Evolutionary conservation across 2,113 vertebrate species (phyloP).

Genomic region (Cygnus atratus): DNA sequence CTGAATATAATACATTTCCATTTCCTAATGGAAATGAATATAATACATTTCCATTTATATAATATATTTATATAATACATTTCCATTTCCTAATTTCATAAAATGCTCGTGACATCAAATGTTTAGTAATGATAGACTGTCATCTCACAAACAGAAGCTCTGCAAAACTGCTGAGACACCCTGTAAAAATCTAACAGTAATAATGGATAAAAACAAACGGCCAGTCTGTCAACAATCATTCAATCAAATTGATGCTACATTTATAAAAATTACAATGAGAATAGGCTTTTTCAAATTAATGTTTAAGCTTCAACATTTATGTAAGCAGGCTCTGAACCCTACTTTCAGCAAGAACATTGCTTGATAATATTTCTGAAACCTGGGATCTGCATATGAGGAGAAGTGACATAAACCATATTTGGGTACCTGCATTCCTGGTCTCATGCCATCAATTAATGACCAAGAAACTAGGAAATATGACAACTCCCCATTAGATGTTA

Average conservation of each 20-base stretch:
- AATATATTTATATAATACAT: not conserved
- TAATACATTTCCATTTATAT: conserved; percentile 15
- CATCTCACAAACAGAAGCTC: not conserved
- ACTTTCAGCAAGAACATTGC: not conserved
- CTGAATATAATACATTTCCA: not conserved
- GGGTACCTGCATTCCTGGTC: not conserved
- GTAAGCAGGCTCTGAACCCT: not conserved
- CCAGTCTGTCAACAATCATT: not conserved
- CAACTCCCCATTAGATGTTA: not conserved
- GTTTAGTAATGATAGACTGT: not conserved
- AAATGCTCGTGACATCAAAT: not conserved
- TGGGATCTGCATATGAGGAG: not conserved
- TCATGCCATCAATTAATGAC: not conserved
- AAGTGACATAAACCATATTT: not conserved
- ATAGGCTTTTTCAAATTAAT: not conserved
- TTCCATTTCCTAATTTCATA: not conserved
- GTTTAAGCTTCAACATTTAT: not conserved
- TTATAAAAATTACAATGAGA: not conserved
- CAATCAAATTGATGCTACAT: not conserved
- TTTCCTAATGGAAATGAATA: not conserved
- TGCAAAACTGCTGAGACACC: not conserved
- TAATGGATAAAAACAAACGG: not conserved
- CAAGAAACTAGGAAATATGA: conserved; percentile 44
- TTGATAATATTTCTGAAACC: not conserved
- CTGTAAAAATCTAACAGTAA: not conserved